Evolutionary conservation across 2,888 invertebrate species (phyloP).

Genomic region (Bombylius discolor): DNA sequence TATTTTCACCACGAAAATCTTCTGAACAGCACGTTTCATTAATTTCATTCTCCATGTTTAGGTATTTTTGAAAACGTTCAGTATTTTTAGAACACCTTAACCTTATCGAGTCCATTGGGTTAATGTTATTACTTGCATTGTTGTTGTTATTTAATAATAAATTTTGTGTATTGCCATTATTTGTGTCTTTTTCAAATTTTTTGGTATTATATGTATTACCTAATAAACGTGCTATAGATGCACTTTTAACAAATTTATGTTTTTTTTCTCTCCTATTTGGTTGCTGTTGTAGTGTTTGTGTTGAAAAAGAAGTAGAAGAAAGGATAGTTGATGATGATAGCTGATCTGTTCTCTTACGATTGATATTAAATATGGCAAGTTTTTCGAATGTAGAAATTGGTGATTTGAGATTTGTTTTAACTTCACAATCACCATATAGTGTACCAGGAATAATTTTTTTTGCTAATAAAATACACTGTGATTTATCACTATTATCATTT

Average conservation of each 20-base stretch:
- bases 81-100: conserved; percentile 18
- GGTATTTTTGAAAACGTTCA: conserved; percentile 31
- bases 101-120: conserved; percentile 20
- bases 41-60: conserved; percentile 27
- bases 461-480: neutral
- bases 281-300: conserved; percentile 8
- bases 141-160: neutral
- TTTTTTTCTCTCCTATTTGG: conserved; percentile 2
- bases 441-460: conserved; percentile 8
- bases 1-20: conserved; percentile 15
- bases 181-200: conserved; percentile 27
- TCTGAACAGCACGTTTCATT: conserved; percentile 11
- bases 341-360: conserved; percentile 11
- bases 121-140: conserved; percentile 11
- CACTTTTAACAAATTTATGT: conserved; percentile 32
- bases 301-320: neutral
- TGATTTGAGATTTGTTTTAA: conserved; percentile 14
- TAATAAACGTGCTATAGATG: conserved; percentile 31
- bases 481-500: no score
- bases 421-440: conserved; percentile 15
- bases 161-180: neutral
- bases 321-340: neutral
- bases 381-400: conserved; percentile 15
- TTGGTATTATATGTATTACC: conserved; percentile 36
- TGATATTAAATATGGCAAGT: conserved; percentile 13